Base-by-base conservation (phyloP, 1,140 invertebrate species). In the Drosophila truncata region DNA sequence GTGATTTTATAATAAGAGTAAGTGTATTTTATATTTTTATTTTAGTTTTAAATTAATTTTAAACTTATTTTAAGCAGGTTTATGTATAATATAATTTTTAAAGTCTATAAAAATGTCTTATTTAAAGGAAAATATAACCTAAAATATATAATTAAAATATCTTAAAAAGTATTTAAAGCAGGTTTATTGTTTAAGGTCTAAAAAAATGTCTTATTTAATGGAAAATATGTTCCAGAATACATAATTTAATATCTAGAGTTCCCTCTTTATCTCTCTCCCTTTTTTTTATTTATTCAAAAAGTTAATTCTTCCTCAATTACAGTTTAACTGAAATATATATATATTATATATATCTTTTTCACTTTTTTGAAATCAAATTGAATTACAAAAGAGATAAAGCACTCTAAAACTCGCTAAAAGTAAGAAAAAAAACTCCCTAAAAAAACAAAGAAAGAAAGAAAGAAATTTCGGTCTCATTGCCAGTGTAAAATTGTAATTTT, bases 401-500 rank as follows among this genome's bases (percentile, higher is more conserved):
- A 14, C n/a, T n/a, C n/a, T n/a, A n/a, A n/a, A n/a, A n/a, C n/a
- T n/a, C n/a, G n/a, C n/a, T n/a, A n/a, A n/a, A n/a, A n/a, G n/a
- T n/a, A n/a, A n/a, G n/a, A n/a, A n/a, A n/a, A n/a, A n/a, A n/a
- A 62, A 73, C 58, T 64, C 49, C 18, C 58, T 52, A 16, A 31
- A 47, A 47, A 14, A 33, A 41, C n/a, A 23, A 42, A 49, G 20
- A 10, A 50, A 20, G 14, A 31, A 29, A 52, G 29, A 44, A 29
- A 10, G 29, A 54, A 52, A 66, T 47, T 66, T 69, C 29, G 20
- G 44, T 67, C 62, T 52, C 46, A 67, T 69, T 64, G 69, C 23
- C 57, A 62, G 66, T 82, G 70, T 64, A 69, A 87, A 87, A 54
- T 70, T 86, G 83, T 86, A 87, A 86, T 87, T 86, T 82, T 87